phyloP scores from a whole-genome alignment of 1,140 invertebrate genomes.

The Piezodorus guildinii region DNA sequence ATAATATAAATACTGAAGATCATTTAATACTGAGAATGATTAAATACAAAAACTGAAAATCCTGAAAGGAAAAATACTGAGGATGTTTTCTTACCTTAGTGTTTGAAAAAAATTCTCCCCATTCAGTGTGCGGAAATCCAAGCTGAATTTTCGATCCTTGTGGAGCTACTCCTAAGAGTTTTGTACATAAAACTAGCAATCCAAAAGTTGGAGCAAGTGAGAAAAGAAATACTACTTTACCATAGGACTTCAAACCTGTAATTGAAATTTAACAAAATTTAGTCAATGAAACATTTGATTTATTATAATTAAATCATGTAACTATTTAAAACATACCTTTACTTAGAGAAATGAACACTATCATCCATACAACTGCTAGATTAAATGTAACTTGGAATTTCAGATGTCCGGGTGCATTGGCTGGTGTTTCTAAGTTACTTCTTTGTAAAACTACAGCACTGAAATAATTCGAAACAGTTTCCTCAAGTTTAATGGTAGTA shows the following conservation, averaged over 20 bases:
- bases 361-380: slow-evolving; percentile 79
- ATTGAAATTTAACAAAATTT: slow-evolving; percentile 18
- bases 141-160: slow-evolving; percentile 45
- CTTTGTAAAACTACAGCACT: slow-evolving; percentile 68
- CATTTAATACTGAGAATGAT: no score
- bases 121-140: slow-evolving; percentile 61
- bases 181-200: slow-evolving; percentile 56
- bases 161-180: slow-evolving; percentile 57
- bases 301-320: background rate
- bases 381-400: slow-evolving; percentile 84
- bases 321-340: slow-evolving; percentile 51
- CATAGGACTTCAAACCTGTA: slow-evolving; percentile 63
- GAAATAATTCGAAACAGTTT: slow-evolving; percentile 72
- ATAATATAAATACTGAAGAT: background rate
- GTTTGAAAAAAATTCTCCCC: slow-evolving; percentile 74
- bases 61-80: background rate
- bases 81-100: slow-evolving; percentile 41
- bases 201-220: slow-evolving; percentile 59
- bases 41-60: no score
- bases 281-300: background rate
- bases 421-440: slow-evolving; percentile 44
- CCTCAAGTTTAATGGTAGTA: slow-evolving; percentile 43
- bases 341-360: slow-evolving; percentile 75
- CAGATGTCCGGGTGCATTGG: slow-evolving; percentile 50
- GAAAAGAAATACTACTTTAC: slow-evolving; percentile 67